Base-by-base conservation (phyloP, 2,797 vertebrate genomes). In the Aplochiton taeniatus region DNA sequence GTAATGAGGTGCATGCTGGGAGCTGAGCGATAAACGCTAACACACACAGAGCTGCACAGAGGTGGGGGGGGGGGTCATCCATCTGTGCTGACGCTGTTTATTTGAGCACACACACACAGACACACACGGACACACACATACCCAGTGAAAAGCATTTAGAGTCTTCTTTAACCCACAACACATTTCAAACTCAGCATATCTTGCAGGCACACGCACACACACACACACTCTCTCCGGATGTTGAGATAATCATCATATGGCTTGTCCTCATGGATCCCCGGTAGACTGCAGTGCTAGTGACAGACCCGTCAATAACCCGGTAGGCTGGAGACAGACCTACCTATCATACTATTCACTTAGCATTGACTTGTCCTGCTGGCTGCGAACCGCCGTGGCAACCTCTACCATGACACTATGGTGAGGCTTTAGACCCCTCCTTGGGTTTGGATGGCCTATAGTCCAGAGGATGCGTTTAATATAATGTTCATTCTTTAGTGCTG, bases 1-100 rank as follows among this genome's bases (percentile, higher is more conserved):
- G 85, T 90, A 90, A 91, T 91, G 89, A 91, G 90, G 74, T 71
- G 72, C 90, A 66, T 79, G 83, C 89, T 89, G 89, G 74, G 89
- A 91, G 87, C 77, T 85, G 84, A 88, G 66, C 65, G 61, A 70
- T 78, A 68, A 79, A 75, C 70, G 69, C 70, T 77, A 75, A 73
- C 76, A 77, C 73, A 61, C 73, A 64, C 31, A 31, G 31, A 52
- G 69, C 69, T 79, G n/a, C n/a, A n/a, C n/a, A n/a, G n/a, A n/a
- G n/a, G n/a, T n/a, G n/a, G n/a, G n/a, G n/a, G n/a, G n/a, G 69
- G 16, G 50, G 83, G 81, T 74, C 65, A 74, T 87, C 81, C 87
- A 87, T 91, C 89, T 87, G 84, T 84, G 79, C 80, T 65, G 63
- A 74, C 77, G 68, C 78, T 78, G 76, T 84, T 81, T 80, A 84